These are phyloP conservation scores for Brachyistius frenatus DNA, from an alignment of 2,113 vertebrate genomes.

Conservation along the genomic window DNA sequence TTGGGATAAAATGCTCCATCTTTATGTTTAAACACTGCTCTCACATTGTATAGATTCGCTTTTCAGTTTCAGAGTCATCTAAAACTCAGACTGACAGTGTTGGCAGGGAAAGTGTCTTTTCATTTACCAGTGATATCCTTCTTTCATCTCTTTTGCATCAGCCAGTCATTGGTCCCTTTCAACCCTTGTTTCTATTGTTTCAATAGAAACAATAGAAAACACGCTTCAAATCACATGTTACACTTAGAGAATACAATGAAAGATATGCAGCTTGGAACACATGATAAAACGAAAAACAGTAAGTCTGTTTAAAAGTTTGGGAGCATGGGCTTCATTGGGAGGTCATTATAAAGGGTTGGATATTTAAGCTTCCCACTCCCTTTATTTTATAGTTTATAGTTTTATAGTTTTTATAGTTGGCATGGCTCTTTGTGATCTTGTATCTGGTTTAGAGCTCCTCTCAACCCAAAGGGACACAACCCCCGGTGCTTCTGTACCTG, in stretches of 20 bases:
- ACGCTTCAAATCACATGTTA: neutral
- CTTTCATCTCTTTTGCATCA: neutral
- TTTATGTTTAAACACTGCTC: neutral
- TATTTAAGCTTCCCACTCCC: too few relatives aligned
- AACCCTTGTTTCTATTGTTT: neutral
- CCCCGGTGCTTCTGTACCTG: too few relatives aligned
- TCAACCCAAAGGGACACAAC: too few relatives aligned
- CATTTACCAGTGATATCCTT: neutral
- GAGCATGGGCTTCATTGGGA: too few relatives aligned
- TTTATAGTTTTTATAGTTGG: too few relatives aligned
- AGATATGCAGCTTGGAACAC: too few relatives aligned
- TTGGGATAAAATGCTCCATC: neutral
- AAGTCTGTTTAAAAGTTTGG: too few relatives aligned
- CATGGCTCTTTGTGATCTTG: too few relatives aligned
- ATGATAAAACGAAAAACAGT: too few relatives aligned
- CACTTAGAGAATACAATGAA: neutral
- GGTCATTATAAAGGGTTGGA: too few relatives aligned
- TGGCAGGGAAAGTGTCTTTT: neutral
- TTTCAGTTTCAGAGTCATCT: slow-evolving; percentile 5
- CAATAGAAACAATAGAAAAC: neutral
- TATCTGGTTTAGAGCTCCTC: too few relatives aligned
- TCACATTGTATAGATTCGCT: neutral
- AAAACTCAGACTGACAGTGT: neutral
- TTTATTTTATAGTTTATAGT: too few relatives aligned
- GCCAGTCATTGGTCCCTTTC: neutral